phyloP scores from a whole-genome alignment of 2,797 vertebrate species.

The Ammospiza maritima region DNA sequence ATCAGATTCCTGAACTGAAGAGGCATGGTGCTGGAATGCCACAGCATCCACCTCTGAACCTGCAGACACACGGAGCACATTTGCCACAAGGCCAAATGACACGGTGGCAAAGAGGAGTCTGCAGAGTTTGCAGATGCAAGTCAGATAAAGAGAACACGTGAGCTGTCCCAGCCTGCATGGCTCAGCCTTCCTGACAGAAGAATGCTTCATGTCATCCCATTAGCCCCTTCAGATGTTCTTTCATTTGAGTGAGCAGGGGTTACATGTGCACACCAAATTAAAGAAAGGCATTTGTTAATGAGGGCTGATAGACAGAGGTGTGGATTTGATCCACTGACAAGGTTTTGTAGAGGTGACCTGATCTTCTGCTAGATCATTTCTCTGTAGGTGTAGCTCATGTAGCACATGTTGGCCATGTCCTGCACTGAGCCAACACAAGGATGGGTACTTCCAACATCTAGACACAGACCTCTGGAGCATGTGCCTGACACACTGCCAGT shows the following conservation, averaged over 20 bases:
- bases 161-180: neutral
- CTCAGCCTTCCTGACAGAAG: neutral
- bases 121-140: constrained; percentile 9
- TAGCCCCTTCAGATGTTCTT: neutral
- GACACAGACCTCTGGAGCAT: neutral
- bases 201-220: neutral
- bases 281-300: neutral
- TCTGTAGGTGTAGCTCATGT: neutral
- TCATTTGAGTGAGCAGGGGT: neutral
- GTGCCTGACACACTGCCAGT: neutral
- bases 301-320: neutral
- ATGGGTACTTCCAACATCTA: neutral
- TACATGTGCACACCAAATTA: neutral
- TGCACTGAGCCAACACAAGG: neutral
- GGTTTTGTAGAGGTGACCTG: neutral
- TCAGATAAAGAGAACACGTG: neutral
- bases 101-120: rapidly evolving
- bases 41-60: neutral
- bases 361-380: neutral
- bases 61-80: neutral
- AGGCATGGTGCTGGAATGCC: neutral
- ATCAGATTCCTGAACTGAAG: constrained; percentile 24
- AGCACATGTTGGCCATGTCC: neutral
- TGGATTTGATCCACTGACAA: neutral
- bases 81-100: neutral